Conservation (phyloP, 2,797 vertebrate species). For the Miichthys miiuy region DNA sequence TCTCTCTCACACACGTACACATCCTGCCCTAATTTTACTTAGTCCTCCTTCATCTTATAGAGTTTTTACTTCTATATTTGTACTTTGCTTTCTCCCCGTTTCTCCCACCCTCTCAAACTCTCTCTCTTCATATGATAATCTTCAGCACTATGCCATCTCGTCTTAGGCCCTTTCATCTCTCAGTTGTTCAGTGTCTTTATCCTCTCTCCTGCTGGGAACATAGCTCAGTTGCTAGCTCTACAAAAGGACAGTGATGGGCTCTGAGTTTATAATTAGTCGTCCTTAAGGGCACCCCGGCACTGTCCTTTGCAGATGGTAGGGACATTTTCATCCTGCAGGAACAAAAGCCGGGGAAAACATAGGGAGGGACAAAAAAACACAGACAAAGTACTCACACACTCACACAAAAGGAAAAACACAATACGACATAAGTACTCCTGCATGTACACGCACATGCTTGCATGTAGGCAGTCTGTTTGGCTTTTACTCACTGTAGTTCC, state of each 20-base stretch:
- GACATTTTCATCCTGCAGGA: conserved; percentile 69
- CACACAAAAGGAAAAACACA: conserved; percentile 13
- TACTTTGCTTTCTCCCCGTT: conserved; percentile 4
- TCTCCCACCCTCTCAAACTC: conserved; percentile 2
- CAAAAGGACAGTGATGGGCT: conserved; percentile 61
- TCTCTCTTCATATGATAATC: conserved; percentile 17
- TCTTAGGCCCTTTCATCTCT: conserved; percentile 66
- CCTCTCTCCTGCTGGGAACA: conserved; percentile 62
- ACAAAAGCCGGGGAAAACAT: conserved; percentile 43
- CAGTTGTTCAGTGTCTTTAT: conserved; percentile 63
- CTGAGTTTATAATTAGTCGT: conserved; percentile 78
- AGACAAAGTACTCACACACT: conserved; percentile 23
- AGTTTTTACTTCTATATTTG: conserved; percentile 34
- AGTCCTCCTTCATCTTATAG: conserved; percentile 16
- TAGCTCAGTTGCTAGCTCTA: conserved; percentile 58
- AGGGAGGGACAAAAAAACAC: conserved; percentile 17
- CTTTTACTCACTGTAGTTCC: conserved; percentile 90
- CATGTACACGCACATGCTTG: conserved; percentile 1
- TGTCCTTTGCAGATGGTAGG: conserved; percentile 75
- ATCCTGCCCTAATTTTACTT: conserved; percentile 31
- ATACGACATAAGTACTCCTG: conserved; percentile 13
- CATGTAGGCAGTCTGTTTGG: conserved; percentile 17
- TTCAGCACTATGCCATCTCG: conserved; percentile 33
- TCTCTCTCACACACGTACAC: conserved; percentile 3
- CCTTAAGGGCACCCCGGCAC: conserved; percentile 64